These are phyloP conservation scores for Drosophila bipectinata DNA, from an alignment of 1,140 invertebrate species.

Conservation along the genomic window DNA sequence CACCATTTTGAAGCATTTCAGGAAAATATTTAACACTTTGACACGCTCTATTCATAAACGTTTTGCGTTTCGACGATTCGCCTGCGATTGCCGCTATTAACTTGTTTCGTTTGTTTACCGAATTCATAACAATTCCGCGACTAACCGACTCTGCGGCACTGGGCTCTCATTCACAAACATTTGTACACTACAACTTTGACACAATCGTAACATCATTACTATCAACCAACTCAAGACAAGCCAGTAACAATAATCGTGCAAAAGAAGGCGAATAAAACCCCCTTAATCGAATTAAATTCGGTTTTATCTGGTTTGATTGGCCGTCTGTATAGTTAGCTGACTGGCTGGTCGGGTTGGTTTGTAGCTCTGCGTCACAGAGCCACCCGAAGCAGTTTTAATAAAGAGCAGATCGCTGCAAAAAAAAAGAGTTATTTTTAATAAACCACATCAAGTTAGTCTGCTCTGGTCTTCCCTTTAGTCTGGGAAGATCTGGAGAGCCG, in stretches of 20 bases:
- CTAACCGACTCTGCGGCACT: conserved; percentile 19
- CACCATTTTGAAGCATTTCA: conserved; percentile 25
- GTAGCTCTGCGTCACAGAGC: conserved; percentile 33
- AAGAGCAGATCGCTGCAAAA: conserved; percentile 27
- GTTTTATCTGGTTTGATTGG: conserved; percentile 82
- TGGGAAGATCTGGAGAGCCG: background rate
- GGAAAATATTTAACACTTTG: conserved; percentile 26
- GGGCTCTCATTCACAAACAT: conserved; percentile 37
- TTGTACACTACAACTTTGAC: conserved; percentile 36
- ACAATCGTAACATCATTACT: conserved; percentile 65
- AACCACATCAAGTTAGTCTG: conserved; percentile 16
- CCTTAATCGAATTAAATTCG: conserved; percentile 82
- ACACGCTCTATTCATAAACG: conserved; percentile 7
- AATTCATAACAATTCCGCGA: conserved; percentile 55
- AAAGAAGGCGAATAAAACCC: conserved; percentile 66
- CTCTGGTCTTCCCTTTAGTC: background rate
- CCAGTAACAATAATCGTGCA: conserved; percentile 39
- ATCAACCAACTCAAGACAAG: conserved; percentile 38
- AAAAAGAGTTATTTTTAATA: conserved; percentile 44
- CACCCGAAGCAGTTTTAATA: conserved; percentile 17
- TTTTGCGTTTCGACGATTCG: conserved; percentile 25
- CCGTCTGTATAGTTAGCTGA: conserved; percentile 26
- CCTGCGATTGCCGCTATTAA: conserved; percentile 53
- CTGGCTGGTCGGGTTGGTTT: conserved; percentile 21
- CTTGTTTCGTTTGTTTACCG: conserved; percentile 71